Conservation (phyloP, 2,113 vertebrate species). For the Empidonax traillii region DNA sequence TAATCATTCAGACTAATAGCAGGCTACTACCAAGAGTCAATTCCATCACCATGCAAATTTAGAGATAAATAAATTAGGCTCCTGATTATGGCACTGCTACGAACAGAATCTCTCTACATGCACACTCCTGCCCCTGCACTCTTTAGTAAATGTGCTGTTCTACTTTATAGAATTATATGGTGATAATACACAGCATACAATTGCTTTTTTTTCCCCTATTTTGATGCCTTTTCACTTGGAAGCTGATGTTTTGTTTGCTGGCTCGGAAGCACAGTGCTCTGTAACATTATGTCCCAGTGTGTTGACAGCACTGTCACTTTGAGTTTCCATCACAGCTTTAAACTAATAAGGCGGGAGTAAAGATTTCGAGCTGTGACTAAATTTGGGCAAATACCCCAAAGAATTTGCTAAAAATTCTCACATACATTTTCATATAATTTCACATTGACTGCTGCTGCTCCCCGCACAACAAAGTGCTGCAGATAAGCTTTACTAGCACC, state of each 20-base stretch:
- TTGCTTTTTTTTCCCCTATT: background rate
- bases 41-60: background rate
- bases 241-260: conserved; percentile 31
- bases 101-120: background rate
- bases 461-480: background rate
- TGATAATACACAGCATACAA: background rate
- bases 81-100: background rate
- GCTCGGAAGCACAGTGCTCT: background rate
- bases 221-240: background rate
- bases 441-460: background rate
- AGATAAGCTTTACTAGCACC: background rate
- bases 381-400: conserved; percentile 14
- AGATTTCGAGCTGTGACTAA: conserved; percentile 15
- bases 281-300: background rate
- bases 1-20: background rate
- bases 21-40: background rate
- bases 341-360: background rate
- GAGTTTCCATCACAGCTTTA: conserved; percentile 37
- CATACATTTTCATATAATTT: conserved; percentile 10
- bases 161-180: background rate
- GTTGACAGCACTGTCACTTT: background rate
- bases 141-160: background rate
- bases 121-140: background rate
- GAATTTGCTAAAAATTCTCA: conserved; percentile 1
- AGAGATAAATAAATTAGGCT: background rate